Base-by-base conservation (phyloP, 2,888 invertebrate species). In the Smittia sp. region DNA sequence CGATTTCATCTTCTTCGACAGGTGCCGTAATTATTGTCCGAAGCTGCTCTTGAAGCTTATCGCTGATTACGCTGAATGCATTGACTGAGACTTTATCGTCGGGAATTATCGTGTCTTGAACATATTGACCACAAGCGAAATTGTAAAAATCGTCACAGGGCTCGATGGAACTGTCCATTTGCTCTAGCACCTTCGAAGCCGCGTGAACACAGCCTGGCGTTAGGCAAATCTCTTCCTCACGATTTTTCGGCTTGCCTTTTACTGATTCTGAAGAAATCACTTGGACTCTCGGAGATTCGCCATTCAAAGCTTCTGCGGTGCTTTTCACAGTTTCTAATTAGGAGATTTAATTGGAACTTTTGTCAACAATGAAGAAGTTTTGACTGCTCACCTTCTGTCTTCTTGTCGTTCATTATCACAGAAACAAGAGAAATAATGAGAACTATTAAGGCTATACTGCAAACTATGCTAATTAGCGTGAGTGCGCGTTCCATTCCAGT, bases 61-160 rank as follows among this genome's bases (percentile, higher is more conserved):
- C 91, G 70, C 89, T 89, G 78, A 92, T 89, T 76, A 89, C 86
- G 75, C 89, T 90, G 83, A 93, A 90, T 1, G 89, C 87, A 76
- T 90, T 91, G 41, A 92, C 88, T 3, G 90, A 88, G 0, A 90
- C 89, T 82, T 83, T 82, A 74, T 92, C 92, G 76, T 91, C 91
- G 1, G 91, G 91, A 75, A 92, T 91, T 75, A 84, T 85, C 2
- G 88, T 88, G 22, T 85, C 84, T 76, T 87, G 86, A 1, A 90
- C 79, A 79, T 90, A 92, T 65, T 85, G 86, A 2, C 91, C 92
- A 77, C 91, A 92, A 3, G 91, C 87, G 78, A 90, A 91, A 77
- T 88, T 84, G 79, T 91, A 92, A 80, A 92, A 92, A 79, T 92
- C 89, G 77, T 91, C 90, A 78, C 91, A 92, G 0, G 91, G 91